Percentiles rank a stretch among this genome's conserved stretches.
phyloP scores from a whole-genome alignment of 2,888 invertebrate genomes.

The Nipponacmea schrenckii region DNA sequence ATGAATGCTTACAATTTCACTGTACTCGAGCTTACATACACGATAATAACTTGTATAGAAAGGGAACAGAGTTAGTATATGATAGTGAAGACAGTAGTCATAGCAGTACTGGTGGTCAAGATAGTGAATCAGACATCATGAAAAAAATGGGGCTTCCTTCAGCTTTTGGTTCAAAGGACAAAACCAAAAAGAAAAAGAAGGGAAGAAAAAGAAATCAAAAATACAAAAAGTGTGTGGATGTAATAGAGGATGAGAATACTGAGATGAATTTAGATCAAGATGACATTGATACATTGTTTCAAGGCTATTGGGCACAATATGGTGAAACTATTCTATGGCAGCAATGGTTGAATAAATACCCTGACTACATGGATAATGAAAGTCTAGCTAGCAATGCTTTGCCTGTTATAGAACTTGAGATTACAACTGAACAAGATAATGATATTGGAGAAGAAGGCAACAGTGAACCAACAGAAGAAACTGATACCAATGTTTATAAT shows the following conservation, averaged over 20 bases:
- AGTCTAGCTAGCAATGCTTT: conserved; percentile 33
- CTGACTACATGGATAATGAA: conserved; percentile 52
- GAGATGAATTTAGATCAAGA: neutral
- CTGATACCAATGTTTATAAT: neutral
- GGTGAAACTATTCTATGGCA: conserved; percentile 61
- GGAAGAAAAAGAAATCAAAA: conserved; percentile 31
- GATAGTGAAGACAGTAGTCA: neutral
- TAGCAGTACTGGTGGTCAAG: neutral
- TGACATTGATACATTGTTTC: conserved; percentile 46
- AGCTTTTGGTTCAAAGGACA: conserved; percentile 29
- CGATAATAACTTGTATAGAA: conserved; percentile 23
- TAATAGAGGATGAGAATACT: conserved; percentile 5
- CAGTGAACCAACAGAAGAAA: conserved; percentile 18
- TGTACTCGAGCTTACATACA: conserved; percentile 52
- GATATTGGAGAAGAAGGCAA: conserved; percentile 5
- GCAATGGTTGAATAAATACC: conserved; percentile 61
- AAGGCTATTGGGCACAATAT: conserved; percentile 58
- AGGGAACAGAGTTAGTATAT: conserved; percentile 15
- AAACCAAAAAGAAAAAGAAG: neutral
- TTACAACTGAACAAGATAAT: conserved; percentile 29
- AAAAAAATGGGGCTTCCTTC: conserved; percentile 47
- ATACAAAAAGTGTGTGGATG: conserved; percentile 31
- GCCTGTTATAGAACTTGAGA: conserved; percentile 44
- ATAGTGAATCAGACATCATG: conserved; percentile 34
- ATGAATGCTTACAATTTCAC: conserved; percentile 41